These are phyloP conservation scores for Clarias macrocephalus DNA, from an alignment of 2,113 vertebrate species.

Conservation along the genomic window DNA sequence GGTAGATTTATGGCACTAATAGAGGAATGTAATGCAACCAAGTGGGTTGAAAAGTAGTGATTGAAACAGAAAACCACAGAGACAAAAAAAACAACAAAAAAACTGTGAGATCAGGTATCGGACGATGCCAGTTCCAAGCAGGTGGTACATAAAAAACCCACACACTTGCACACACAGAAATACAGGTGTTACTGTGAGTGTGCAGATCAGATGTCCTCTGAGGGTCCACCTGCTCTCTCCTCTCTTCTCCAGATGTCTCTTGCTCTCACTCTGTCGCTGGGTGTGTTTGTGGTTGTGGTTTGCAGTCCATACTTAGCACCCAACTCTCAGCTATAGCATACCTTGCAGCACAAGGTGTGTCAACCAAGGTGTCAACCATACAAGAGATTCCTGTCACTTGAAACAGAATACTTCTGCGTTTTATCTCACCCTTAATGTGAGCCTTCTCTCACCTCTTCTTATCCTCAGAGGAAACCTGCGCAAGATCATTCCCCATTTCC, in stretches of 20 bases:
- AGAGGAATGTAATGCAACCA: neutral
- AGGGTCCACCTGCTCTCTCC: slow-evolving; percentile 27
- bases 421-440: slow-evolving; percentile 29
- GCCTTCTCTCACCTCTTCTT: neutral
- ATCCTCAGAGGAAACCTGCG: slow-evolving; percentile 19
- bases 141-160: slow-evolving; percentile 15
- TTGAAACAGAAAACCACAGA: slow-evolving; percentile 28
- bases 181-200: slow-evolving; percentile 27
- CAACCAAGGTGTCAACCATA: slow-evolving; percentile 20
- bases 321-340: neutral
- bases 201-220: slow-evolving; percentile 30
- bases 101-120: slow-evolving; percentile 10
- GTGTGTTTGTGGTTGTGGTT: slow-evolving; percentile 44
- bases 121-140: neutral
- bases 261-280: slow-evolving; percentile 37
- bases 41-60: neutral
- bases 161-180: neutral
- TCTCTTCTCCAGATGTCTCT: slow-evolving; percentile 33
- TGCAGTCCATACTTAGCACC: slow-evolving; percentile 36
- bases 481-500: slow-evolving; percentile 9
- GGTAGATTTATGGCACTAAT: neutral
- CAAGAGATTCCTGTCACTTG: slow-evolving; percentile 32
- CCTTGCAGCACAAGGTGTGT: slow-evolving; percentile 25
- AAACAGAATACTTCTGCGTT: slow-evolving; percentile 22
- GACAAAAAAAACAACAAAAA: neutral